phyloP scores from a whole-genome alignment of 2,113 vertebrate genomes.

The Trichomycterus rosablanca region DNA sequence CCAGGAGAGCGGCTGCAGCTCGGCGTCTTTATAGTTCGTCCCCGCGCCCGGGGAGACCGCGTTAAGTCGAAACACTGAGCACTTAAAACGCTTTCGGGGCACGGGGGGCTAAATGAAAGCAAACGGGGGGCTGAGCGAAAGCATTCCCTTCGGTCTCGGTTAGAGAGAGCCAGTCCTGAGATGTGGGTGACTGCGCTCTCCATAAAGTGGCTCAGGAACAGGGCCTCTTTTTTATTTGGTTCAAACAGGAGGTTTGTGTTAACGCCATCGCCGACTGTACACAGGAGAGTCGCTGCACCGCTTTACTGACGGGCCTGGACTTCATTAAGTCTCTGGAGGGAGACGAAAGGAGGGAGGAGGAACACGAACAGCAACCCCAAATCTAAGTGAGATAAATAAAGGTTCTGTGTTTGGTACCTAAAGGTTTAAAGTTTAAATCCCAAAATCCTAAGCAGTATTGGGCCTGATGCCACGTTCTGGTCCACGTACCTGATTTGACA shows the following conservation, averaged over 20 bases:
- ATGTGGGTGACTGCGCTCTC: conserved; percentile 26
- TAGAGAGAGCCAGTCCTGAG: conserved; percentile 23
- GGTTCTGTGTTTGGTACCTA: too few species aligned
- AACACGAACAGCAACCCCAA: too few species aligned
- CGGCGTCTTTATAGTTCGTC: conserved; percentile 1
- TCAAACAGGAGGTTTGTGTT: conserved; percentile 53
- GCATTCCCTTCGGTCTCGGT: conserved; percentile 10
- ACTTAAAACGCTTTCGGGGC: conserved; percentile 9
- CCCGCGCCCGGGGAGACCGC: not conserved
- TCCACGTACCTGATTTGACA: too few species aligned
- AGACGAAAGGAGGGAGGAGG: not conserved
- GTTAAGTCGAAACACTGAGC: conserved; percentile 1
- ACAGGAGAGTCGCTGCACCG: conserved; percentile 38
- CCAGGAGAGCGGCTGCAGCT: not conserved
- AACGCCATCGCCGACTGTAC: conserved; percentile 43
- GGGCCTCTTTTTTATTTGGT: conserved; percentile 52
- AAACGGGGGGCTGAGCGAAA: conserved; percentile 5
- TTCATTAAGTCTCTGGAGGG: conserved; percentile 43
- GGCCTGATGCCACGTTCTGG: too few species aligned
- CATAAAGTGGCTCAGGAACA: conserved; percentile 34
- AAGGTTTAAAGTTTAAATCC: too few species aligned
- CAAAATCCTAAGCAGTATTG: too few species aligned
- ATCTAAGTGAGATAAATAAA: too few species aligned
- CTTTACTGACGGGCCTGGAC: conserved; percentile 41
- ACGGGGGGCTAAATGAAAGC: conserved; percentile 28